These are phyloP conservation scores for Sula dactylatra DNA, from an alignment of 2,113 vertebrate genomes.

Conservation along the genomic window DNA sequence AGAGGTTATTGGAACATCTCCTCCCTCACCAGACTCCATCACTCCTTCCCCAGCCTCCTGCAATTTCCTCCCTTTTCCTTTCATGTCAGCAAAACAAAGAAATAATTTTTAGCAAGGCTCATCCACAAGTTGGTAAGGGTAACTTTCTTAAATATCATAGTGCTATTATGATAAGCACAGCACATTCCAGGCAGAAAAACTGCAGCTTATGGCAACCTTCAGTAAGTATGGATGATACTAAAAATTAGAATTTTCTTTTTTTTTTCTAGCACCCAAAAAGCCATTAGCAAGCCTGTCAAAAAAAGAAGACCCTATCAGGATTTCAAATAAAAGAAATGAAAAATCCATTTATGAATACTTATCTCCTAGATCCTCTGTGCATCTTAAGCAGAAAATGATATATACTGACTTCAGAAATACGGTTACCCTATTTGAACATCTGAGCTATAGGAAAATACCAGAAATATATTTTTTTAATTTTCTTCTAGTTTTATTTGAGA, in stretches of 20 bases:
- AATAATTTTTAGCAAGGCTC: conserved; percentile 21
- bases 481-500: neutral
- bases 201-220: conserved; percentile 28
- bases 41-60: neutral
- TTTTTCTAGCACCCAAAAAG: neutral
- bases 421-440: conserved; percentile 34
- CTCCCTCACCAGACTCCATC: neutral
- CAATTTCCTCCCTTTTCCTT: neutral
- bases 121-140: conserved; percentile 26
- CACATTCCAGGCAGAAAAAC: conserved; percentile 30
- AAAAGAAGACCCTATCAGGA: neutral
- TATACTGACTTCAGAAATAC: conserved; percentile 31
- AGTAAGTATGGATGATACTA: conserved; percentile 15
- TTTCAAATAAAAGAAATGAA: conserved; percentile 58
- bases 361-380: conserved; percentile 16
- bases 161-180: conserved; percentile 26
- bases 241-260: conserved; percentile 7
- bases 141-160: conserved; percentile 52
- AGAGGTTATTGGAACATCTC: neutral
- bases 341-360: conserved; percentile 49
- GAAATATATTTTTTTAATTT: neutral
- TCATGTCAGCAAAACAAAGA: conserved; percentile 33
- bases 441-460: conserved; percentile 6
- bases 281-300: conserved; percentile 48
- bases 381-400: conserved; percentile 57